phyloP scores from a whole-genome alignment of 1,140 invertebrate genomes.

The Lepidurus apus region DNA sequence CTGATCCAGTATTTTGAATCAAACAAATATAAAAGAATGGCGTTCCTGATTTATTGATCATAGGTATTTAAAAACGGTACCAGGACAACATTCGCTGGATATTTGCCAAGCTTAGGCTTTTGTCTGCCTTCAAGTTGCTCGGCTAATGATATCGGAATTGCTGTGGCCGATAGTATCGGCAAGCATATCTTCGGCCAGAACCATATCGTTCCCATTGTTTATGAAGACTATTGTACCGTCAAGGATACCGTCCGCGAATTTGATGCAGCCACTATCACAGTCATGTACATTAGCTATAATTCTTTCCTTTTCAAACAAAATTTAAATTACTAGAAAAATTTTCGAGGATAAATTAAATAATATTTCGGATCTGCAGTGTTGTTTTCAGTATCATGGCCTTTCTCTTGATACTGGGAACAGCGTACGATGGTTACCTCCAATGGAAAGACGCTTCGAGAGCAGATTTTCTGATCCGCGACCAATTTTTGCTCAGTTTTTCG shows the following conservation, averaged over 20 bases:
- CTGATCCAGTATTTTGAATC: not conserved
- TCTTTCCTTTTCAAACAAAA: not conserved
- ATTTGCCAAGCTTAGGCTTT: constrained; percentile 20
- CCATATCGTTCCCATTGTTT: constrained; percentile 13
- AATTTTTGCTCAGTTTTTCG: constrained; percentile 36
- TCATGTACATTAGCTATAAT: constrained; percentile 20
- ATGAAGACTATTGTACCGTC: constrained; percentile 26
- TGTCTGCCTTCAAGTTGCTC: constrained; percentile 22
- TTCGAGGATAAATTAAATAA: not conserved
- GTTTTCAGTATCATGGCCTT: constrained; percentile 20
- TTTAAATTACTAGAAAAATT: too few species aligned
- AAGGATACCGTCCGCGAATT: not conserved
- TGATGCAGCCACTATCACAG: constrained; percentile 26
- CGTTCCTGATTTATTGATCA: not conserved
- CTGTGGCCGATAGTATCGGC: constrained; percentile 23
- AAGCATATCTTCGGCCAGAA: not conserved
- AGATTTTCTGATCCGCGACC: not conserved
- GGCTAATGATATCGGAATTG: not conserved
- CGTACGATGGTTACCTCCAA: constrained; percentile 28
- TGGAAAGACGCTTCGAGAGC: not conserved
- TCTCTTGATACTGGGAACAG: not conserved
- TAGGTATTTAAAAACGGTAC: not conserved
- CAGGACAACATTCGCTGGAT: too few species aligned
- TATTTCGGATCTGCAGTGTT: not conserved
- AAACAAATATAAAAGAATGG: not conserved